Evolutionary conservation across 2,888 invertebrate species (phyloP), one percentile per base, ranked within the genome.

Genomic region (Lycaena phlaeas): DNA sequence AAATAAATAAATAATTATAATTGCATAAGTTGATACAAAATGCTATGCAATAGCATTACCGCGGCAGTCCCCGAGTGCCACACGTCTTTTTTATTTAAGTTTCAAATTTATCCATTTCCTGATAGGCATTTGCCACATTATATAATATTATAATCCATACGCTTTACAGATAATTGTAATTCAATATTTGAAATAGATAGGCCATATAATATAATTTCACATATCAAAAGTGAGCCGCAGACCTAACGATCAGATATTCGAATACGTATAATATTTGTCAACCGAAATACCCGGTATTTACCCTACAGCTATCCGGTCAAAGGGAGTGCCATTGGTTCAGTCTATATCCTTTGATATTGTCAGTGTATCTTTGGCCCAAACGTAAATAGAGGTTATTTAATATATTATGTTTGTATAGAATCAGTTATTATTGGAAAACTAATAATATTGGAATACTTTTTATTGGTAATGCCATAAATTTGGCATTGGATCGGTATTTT

Each of bases 231-330:
- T 22, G 27, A 28, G 28, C 28, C 38, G 17, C n/a, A n/a, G n/a
- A 6, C 5, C 1, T 15, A 6, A 34, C 34, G 18, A 34, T 34
- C 34, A 22, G 22, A 42, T 42, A 38, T 26, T 34, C 27, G 38
- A 38, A 42, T 38, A 42, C 17, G 38, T 41, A 34, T 26, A 41
- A 31, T 74, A 69, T 75, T 74, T 69, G 72, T 70, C 67, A 61
- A 66, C 64, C 73, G 70, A 75, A 70, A 66, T 63, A 53, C 56
- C 60, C 63, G 65, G 68, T 74, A 73, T 74, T 75, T 72, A 67
- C 71, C 61, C 65, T 56, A 66, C 63, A 62, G 62, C 63, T 61
- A 65, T 68, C 69, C 74, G 72, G 68, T 59, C 62, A 59, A 65
- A 71, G 63, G 59, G 54, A 52, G 59, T 63, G 12, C 7, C 34